A percentile compares a stretch with the other conserved stretches of the same genome.
Conservation (phyloP, 2,113 vertebrate species). For the Pseudonaja textilis region DNA sequence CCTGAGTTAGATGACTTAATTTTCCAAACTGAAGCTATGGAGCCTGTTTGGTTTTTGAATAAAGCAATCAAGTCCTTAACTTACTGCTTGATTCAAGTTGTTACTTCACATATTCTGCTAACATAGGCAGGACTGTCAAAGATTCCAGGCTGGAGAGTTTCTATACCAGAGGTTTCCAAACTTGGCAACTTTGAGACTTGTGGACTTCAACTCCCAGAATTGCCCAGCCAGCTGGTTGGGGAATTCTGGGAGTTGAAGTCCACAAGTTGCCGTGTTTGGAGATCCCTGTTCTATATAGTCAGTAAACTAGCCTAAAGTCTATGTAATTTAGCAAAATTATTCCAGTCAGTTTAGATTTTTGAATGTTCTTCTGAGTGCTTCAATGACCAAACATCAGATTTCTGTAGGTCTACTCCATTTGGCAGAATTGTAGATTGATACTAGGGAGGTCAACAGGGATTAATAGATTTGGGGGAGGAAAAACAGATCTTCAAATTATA, state of each 20-base stretch:
- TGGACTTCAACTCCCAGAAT: too few species aligned
- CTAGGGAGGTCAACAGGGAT: background rate
- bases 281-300: background rate
- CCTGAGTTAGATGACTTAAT: background rate
- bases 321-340: background rate
- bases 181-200: too few species aligned
- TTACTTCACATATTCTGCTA: background rate
- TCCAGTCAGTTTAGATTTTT: background rate
- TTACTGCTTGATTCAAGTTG: background rate
- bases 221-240: too few species aligned
- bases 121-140: background rate
- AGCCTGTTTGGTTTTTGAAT: background rate
- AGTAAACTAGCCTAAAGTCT: background rate
- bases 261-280: too few species aligned
- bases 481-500: background rate
- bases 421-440: background rate
- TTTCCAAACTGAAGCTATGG: background rate
- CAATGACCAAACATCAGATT: background rate
- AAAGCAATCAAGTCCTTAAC: background rate
- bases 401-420: background rate
- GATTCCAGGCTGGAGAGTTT: background rate
- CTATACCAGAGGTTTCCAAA: too few species aligned
- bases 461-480: background rate
- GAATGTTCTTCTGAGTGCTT: background rate
- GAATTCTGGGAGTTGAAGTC: too few species aligned